Evolutionary conservation across 2,113 vertebrate genomes (phyloP).

Genomic region (Vulpes vulpes): DNA sequence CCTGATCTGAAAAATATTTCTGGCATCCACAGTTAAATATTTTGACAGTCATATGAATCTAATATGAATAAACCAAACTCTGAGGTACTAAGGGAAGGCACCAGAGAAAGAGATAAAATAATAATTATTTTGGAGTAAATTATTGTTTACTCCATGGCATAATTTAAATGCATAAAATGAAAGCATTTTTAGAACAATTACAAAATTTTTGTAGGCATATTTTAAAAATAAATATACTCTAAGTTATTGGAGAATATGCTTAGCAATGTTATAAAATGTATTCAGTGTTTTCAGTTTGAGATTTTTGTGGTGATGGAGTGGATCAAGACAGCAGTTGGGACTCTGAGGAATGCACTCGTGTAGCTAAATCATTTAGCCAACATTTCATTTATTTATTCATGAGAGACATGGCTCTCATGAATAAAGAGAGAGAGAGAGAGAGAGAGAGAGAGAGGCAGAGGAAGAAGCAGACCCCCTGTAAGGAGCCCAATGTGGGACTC

Average conservation of each 20-base stretch:
- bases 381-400: too few species aligned
- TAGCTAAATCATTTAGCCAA: slow-evolving; percentile 38
- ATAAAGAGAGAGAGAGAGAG: too few species aligned
- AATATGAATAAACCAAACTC: not conserved
- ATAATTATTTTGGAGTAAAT: slow-evolving; percentile 2
- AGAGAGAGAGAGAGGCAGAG: too few species aligned
- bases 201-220: slow-evolving; percentile 24
- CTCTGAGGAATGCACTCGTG: slow-evolving; percentile 24
- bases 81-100: not conserved
- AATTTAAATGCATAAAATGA: slow-evolving; percentile 29
- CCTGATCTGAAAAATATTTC: slow-evolving; percentile 44
- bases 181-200: slow-evolving; percentile 24
- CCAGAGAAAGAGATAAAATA: not conserved
- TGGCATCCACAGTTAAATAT: not conserved
- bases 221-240: not conserved
- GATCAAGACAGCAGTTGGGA: slow-evolving; percentile 34
- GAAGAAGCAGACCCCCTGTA: too few species aligned
- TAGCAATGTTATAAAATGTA: not conserved
- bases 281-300: slow-evolving; percentile 37
- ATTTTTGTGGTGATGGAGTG: not conserved
- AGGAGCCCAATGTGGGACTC: too few species aligned
- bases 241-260: slow-evolving; percentile 19
- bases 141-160: not conserved
- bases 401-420: too few species aligned
- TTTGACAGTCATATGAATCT: slow-evolving; percentile 17